Percentiles rank a stretch among this genome's conserved stretches.
Evolutionary conservation across 2,113 vertebrate genomes (phyloP).

Genomic region (Aphelocoma coerulescens): DNA sequence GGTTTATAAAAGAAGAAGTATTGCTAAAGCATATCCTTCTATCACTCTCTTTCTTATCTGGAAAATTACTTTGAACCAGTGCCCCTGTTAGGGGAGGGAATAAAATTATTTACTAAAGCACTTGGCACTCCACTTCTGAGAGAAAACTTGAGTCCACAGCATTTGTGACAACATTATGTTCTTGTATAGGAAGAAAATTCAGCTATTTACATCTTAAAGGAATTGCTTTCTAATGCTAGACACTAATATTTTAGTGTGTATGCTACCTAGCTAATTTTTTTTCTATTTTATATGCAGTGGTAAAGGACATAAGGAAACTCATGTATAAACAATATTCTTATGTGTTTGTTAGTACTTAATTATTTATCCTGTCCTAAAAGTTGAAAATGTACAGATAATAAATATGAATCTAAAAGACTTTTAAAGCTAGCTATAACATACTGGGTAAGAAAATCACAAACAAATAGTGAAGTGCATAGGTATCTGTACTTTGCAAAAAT

Average conservation of each 20-base stretch:
- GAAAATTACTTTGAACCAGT: not conserved
- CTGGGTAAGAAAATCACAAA: not conserved
- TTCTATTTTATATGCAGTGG: not conserved
- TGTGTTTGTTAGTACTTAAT: not conserved
- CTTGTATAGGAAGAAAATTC: not conserved
- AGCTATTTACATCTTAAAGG: not conserved
- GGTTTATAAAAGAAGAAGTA: not conserved
- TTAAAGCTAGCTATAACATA: not conserved
- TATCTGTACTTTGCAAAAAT: not conserved
- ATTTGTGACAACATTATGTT: not conserved
- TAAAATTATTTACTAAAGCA: not conserved
- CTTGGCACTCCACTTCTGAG: not conserved
- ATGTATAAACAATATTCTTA: not conserved
- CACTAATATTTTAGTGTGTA: not conserved
- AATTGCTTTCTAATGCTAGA: not conserved
- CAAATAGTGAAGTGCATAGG: not conserved
- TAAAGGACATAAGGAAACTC: not conserved
- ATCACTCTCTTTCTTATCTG: not conserved
- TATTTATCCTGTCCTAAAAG: not conserved
- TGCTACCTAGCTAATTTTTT: not conserved
- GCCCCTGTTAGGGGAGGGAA: not conserved
- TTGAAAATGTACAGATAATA: not conserved
- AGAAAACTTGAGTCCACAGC: not conserved
- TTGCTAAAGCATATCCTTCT: not conserved
- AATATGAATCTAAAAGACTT: not conserved